phyloP scores from a whole-genome alignment of 2,113 vertebrate genomes.

The Symphodus melops region DNA sequence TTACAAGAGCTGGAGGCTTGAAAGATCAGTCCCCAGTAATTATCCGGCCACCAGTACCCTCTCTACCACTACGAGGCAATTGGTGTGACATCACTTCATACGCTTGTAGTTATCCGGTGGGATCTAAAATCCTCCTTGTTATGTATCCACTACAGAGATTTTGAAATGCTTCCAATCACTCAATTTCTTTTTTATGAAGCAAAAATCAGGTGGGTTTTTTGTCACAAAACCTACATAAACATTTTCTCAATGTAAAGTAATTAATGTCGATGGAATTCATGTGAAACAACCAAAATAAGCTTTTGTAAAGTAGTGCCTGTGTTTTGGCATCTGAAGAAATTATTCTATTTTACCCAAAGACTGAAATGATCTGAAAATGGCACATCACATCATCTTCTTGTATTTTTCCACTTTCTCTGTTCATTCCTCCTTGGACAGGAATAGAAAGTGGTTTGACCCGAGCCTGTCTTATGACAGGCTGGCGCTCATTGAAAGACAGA shows the following conservation, averaged over 20 bases:
- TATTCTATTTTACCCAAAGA: neutral
- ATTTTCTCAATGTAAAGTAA: no score
- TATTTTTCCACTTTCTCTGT: constrained; percentile 9
- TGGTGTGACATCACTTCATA: constrained; percentile 18
- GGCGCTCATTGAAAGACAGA: constrained; percentile 62
- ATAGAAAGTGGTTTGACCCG: constrained; percentile 47
- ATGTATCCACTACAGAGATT: neutral
- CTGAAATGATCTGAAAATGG: constrained; percentile 6
- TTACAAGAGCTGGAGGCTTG: constrained; percentile 64
- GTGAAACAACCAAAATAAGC: neutral
- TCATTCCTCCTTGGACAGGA: constrained; percentile 15
- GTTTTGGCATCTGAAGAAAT: neutral
- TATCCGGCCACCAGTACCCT: constrained; percentile 29
- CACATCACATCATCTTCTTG: neutral
- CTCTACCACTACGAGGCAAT: neutral
- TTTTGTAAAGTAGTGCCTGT: neutral
- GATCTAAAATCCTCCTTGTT: neutral
- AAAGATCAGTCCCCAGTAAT: constrained; percentile 49
- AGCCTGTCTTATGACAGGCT: constrained; percentile 57
- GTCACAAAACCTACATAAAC: no score
- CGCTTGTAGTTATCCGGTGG: neutral
- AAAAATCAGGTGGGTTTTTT: no score
- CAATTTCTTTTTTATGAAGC: no score
- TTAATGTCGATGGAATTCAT: no score
- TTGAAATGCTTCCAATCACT: neutral